Evolutionary conservation across 2,113 vertebrate genomes (phyloP), one percentile per base, ranked within the genome.

Genomic region (Nibea albiflora): DNA sequence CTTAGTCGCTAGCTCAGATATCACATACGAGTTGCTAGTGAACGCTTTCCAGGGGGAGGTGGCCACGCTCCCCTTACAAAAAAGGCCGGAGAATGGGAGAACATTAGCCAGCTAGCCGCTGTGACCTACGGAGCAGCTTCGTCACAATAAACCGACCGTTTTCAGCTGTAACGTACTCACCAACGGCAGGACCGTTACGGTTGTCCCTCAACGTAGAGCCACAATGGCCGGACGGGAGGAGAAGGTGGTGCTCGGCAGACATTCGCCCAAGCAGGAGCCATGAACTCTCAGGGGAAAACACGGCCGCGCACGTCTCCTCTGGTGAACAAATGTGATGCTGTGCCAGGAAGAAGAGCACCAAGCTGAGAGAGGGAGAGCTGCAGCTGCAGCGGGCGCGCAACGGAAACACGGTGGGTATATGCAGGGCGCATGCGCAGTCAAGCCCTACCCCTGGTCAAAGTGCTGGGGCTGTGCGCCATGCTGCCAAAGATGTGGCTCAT

Each of bases 311-410:
- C 81, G 3, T 67, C 64, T 86, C 73, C 35, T 28, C 3, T 19
- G 52, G 31, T 42, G 76, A 65, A 86, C 81, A 85, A 79, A 83
- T 20, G 64, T 68, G 83, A 86, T 80, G 79, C 67, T 85, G 61
- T 78, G 85, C 85, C 80, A 87, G 64, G 66, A 86, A 22, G 53
- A 61, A 22, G n/a, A 75, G 42, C 46, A 15, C 19, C 9, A 44
- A 61, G 26, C 22, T 11, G 35, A 60, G 57, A 20, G 44, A 15
- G 35, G 56, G 57, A 20, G 44, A 15, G 44, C 47, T 47, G 80
- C 79, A 83, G 66, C 82, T 61, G 85, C 77, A 42, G 58, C 49
- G 77, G 73, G 85, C 85, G 78, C 78, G 31, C 66, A 77, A 26
- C 49, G 57, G 57, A 78, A 52, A 42, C 68, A 22, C 11, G 12